phyloP scores from a whole-genome alignment of 1,140 invertebrate genomes.

The Arctopsyche grandis region DNA sequence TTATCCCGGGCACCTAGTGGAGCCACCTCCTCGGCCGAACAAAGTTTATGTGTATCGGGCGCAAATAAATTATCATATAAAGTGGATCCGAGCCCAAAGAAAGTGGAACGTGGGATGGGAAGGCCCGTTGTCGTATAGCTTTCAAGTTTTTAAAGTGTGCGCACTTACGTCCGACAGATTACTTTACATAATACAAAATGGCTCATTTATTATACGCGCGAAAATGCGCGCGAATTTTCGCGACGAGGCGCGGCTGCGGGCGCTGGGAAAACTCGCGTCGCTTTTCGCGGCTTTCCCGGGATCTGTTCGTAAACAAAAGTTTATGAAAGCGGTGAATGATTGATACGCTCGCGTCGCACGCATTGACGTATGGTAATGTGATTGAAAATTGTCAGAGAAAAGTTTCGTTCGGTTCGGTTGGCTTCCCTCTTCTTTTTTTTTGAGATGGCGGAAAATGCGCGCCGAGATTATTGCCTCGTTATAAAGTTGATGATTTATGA shows the following conservation, averaged over 20 bases:
- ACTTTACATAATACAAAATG: conserved; percentile 44
- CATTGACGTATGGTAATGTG: conserved; percentile 30
- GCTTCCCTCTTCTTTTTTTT: neutral
- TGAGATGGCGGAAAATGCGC: neutral
- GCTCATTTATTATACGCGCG: conserved; percentile 39
- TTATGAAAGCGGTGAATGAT: conserved; percentile 39
- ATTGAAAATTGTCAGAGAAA: conserved; percentile 24
- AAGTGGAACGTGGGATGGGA: neutral
- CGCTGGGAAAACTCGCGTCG: too few relatives aligned
- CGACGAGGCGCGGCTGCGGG: too few relatives aligned
- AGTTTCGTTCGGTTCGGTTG: neutral
- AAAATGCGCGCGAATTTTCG: conserved; percentile 18
- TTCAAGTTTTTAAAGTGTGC: conserved; percentile 29
- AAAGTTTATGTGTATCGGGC: conserved; percentile 44
- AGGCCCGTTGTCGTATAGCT: neutral
- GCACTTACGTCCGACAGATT: conserved; percentile 37
- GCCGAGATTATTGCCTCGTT: too few relatives aligned
- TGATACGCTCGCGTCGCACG: conserved; percentile 29
- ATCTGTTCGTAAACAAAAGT: conserved; percentile 35
- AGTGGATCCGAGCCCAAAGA: conserved; percentile 32
- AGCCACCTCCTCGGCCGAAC: conserved; percentile 14
- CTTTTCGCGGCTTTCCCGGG: neutral
- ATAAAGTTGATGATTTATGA: too few relatives aligned
- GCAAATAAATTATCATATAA: conserved; percentile 47
- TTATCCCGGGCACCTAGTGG: conserved; percentile 32